Evolutionary conservation across 2,797 vertebrate species (phyloP).

Genomic region (Pipistrellus pygmaeus): DNA sequence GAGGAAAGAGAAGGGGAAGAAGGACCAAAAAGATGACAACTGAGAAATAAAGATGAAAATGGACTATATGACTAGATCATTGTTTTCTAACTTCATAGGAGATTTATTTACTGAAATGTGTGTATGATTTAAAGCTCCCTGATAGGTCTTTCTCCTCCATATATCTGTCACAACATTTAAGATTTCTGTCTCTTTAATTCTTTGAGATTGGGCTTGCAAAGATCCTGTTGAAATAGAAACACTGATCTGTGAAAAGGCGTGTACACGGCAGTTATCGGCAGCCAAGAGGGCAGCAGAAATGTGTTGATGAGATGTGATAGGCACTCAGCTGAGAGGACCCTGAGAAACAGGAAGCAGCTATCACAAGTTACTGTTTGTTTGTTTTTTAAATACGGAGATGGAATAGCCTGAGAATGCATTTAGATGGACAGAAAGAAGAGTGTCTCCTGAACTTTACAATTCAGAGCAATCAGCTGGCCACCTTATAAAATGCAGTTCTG

Average conservation of each 20-base stretch:
- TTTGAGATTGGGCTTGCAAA: constrained; percentile 19
- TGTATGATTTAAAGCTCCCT: background rate
- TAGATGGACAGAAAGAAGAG: background rate
- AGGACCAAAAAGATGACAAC: background rate
- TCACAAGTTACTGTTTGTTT: background rate
- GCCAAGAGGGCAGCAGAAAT: background rate
- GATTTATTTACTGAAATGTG: background rate
- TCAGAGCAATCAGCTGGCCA: background rate
- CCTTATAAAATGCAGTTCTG: background rate
- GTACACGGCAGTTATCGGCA: background rate
- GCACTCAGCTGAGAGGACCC: background rate
- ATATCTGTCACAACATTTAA: constrained; percentile 42
- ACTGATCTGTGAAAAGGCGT: background rate
- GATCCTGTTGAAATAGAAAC: constrained; percentile 36
- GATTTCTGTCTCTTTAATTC: constrained; percentile 47
- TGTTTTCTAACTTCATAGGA: background rate
- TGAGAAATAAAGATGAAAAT: background rate
- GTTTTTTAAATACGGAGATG: background rate
- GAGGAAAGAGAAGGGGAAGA: background rate
- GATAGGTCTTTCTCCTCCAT: background rate
- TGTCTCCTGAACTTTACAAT: background rate
- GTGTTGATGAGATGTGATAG: background rate
- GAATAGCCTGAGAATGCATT: background rate
- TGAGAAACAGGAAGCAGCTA: background rate
- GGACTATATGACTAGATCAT: background rate